Percentiles rank a stretch among this genome's conserved stretches.
Evolutionary conservation across 92 coral and sea anemone species (phyloP).

Genomic region (Epizoanthus stellaris): DNA sequence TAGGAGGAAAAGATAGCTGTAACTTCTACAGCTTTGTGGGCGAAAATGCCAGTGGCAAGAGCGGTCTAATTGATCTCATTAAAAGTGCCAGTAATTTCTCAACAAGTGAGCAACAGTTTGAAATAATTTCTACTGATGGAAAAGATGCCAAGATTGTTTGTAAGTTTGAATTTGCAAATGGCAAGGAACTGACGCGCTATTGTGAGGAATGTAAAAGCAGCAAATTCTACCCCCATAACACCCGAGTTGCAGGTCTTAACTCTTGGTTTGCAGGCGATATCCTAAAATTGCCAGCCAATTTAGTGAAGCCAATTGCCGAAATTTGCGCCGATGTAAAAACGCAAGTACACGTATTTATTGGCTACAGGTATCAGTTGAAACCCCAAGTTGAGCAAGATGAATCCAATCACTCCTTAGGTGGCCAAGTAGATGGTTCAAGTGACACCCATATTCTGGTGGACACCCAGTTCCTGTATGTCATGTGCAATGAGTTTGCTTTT

Average conservation of each 20-base stretch:
- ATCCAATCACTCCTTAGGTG: neutral
- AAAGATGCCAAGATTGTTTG: constrained; percentile 75
- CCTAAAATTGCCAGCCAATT: constrained; percentile 68
- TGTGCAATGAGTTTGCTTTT: constrained; percentile 62
- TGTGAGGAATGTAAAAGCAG: constrained; percentile 55
- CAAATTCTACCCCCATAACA: constrained; percentile 48
- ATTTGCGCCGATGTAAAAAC: constrained; percentile 41
- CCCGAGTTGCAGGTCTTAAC: constrained; percentile 72
- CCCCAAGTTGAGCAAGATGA: neutral
- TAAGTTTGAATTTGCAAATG: constrained; percentile 77
- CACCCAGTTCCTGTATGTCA: constrained; percentile 75
- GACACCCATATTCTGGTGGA: constrained; percentile 21
- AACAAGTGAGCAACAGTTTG: constrained; percentile 78
- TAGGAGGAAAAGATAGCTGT: constrained; percentile 61
- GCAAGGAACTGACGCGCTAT: constrained; percentile 55
- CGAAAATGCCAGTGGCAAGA: constrained; percentile 93
- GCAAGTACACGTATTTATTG: constrained; percentile 62
- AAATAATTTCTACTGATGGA: constrained; percentile 57
- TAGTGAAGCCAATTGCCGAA: constrained; percentile 48
- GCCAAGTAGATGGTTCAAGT: constrained; percentile 28
- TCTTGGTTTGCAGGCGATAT: constrained; percentile 92
- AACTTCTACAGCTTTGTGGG: constrained; percentile 87
- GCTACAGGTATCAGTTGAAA: constrained; percentile 63
- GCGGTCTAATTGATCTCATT: constrained; percentile 88
- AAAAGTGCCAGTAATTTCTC: constrained; percentile 88